Base-by-base conservation (phyloP, 2,113 vertebrate species). In the Chionodraco myersi region DNA sequence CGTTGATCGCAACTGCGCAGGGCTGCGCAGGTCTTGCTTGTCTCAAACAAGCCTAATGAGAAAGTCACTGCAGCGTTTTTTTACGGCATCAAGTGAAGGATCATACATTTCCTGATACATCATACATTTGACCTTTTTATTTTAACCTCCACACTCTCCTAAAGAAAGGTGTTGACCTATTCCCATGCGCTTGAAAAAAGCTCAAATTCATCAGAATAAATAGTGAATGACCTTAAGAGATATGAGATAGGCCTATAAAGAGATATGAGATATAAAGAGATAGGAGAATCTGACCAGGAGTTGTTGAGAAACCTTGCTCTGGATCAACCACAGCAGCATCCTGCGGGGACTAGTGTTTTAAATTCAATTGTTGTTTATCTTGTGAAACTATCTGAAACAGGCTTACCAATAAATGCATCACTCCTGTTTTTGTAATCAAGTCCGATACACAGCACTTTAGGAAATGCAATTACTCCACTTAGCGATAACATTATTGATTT, bases 391-490 rank as follows among this genome's bases (percentile, higher is more conserved):
- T 72, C n/a, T 52, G 56, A 75, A 53, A 9, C 34, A 41, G 34
- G n/a, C 18, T 53, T 36, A 21, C 67, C 80, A 79, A 86, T 51
- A 45, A 9, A 60, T 52, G 48, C 45, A 59, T 53, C 41, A 41
- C 47, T 65, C 44, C 66, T 68, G 23, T 65, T 62, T 62, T 51
- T 47, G 30, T 21, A 34, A 45, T 54, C 23, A 63, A 30, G 52
- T 70, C 66, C 59, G 52, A 70, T 63, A 65, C 65, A 68, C n/a
- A 56, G 44, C 41, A 30, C 58, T 69, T 21, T 34, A 13, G 15
- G 18, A 75, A 57, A 67, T 58, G 41, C 77, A 80, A 58, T 68
- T 34, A 58, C 1, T 15, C 44, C 44, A 47, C 10, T 52, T 53
- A 68, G n/a, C 66, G 61, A 72, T 72, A 76, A 57, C 0, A 0